phyloP scores from a whole-genome alignment of 2,113 vertebrate genomes.

The Brachypteracias leptosomus region DNA sequence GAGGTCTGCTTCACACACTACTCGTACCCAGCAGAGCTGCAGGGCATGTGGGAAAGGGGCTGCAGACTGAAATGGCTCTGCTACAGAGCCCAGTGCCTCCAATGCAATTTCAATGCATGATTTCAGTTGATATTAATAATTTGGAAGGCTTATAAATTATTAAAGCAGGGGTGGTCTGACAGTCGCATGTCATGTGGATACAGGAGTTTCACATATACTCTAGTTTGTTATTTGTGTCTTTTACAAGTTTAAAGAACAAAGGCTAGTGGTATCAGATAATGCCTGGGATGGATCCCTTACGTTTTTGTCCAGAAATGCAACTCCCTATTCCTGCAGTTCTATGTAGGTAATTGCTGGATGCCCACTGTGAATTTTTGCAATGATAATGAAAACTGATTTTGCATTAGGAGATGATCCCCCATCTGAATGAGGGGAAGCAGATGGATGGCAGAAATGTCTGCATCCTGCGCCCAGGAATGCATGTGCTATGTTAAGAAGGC shows the following conservation, averaged over 20 bases:
- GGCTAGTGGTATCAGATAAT: neutral
- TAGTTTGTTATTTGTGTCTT: neutral
- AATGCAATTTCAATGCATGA: neutral
- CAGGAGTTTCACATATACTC: neutral
- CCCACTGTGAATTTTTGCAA: neutral
- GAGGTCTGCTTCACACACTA: fast-evolving
- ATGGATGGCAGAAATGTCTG: neutral
- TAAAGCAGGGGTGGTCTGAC: neutral
- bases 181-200: neutral
- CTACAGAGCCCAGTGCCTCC: neutral
- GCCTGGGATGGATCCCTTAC: neutral
- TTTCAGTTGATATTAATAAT: neutral
- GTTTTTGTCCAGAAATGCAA: fast-evolving
- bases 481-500: neutral
- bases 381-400: neutral
- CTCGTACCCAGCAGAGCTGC: neutral
- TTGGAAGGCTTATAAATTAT: neutral
- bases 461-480: neutral
- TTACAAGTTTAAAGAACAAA: neutral
- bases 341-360: neutral
- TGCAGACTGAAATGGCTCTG: neutral
- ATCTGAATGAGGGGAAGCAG: neutral
- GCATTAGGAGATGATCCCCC: neutral
- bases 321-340: neutral
- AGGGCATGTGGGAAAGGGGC: neutral